Evolutionary conservation across 2,888 invertebrate species (phyloP).

Genomic region (Alloscopus bannaensis): DNA sequence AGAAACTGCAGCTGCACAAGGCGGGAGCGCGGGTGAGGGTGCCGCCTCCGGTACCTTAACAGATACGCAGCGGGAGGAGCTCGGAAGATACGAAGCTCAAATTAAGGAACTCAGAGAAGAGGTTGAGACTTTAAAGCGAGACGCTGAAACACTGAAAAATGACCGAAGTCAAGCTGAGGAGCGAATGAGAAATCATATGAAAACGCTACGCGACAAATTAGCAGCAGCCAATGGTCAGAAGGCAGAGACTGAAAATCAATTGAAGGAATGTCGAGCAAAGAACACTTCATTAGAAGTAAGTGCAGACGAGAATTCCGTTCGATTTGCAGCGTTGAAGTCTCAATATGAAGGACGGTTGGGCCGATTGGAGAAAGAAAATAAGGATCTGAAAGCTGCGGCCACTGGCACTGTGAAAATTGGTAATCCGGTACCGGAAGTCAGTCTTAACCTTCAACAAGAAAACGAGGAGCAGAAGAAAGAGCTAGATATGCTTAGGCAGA

Average conservation of each 20-base stretch:
- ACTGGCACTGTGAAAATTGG: slow-evolving; percentile 11
- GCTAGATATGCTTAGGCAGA: slow-evolving; percentile 79
- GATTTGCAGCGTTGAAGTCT: slow-evolving; percentile 80
- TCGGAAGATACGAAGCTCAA: slow-evolving; percentile 80
- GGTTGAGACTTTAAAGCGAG: slow-evolving; percentile 64
- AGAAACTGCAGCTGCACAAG: slow-evolving; percentile 59
- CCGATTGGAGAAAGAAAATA: slow-evolving; percentile 84
- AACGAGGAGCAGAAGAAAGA: slow-evolving; percentile 85
- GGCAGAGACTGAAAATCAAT: slow-evolving; percentile 56
- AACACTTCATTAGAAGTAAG: slow-evolving; percentile 75
- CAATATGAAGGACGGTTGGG: slow-evolving; percentile 84
- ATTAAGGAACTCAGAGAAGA: slow-evolving; percentile 64
- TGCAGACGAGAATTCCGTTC: slow-evolving; percentile 74
- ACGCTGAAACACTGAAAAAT: slow-evolving; percentile 62
- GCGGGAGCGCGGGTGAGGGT: not conserved
- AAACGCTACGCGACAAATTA: slow-evolving; percentile 65
- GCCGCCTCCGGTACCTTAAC: slow-evolving; percentile 79
- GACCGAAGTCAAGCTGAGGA: slow-evolving; percentile 63
- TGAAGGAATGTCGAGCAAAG: slow-evolving; percentile 71
- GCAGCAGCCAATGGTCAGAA: slow-evolving; percentile 48
- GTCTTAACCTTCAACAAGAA: slow-evolving; percentile 77
- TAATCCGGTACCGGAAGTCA: slow-evolving; percentile 19
- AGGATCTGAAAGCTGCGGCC: slow-evolving; percentile 79
- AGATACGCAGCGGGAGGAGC: slow-evolving; percentile 81
- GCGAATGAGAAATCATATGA: slow-evolving; percentile 63